A percentile compares a stretch with the other conserved stretches of the same genome.
Evolutionary conservation across 1,140 invertebrate genomes (phyloP).

Genomic region (Gryllus bimaculatus): DNA sequence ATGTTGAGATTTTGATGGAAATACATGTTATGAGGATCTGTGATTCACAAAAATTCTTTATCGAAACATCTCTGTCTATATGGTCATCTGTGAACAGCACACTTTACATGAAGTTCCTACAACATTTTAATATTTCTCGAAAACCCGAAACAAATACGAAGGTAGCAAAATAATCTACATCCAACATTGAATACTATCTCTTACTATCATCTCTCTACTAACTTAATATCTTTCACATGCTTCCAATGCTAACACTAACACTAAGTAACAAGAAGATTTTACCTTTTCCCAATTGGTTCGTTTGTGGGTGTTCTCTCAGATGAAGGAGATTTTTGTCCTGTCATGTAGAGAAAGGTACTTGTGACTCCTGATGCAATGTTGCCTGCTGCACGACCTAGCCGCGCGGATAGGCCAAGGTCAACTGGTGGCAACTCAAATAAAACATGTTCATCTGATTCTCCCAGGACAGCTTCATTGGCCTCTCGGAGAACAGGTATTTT

Average conservation of each 20-base stretch:
- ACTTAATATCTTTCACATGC: background rate
- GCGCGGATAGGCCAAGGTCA: slow-evolving; percentile 16
- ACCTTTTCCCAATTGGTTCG: background rate
- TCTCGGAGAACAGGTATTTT: slow-evolving; percentile 37
- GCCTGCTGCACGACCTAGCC: slow-evolving; percentile 17
- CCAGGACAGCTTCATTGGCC: slow-evolving; percentile 13
- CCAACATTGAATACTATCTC: background rate
- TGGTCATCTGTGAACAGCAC: too few species aligned
- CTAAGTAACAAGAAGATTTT: background rate
- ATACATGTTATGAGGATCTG: too few species aligned
- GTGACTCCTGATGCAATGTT: slow-evolving; percentile 22
- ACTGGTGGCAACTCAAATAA: slow-evolving; percentile 25
- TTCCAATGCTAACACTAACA: background rate
- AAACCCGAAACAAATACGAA: too few species aligned
- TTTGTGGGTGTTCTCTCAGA: background rate
- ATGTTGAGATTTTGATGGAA: too few species aligned
- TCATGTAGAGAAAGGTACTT: slow-evolving; percentile 13
- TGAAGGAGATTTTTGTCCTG: background rate
- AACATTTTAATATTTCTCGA: too few species aligned
- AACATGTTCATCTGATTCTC: slow-evolving; percentile 23
- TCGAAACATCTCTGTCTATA: too few species aligned
- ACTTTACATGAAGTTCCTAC: too few species aligned
- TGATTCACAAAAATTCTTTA: too few species aligned
- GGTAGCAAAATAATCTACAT: too few species aligned
- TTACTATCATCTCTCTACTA: background rate